A percentile compares a stretch with the other conserved stretches of the same genome.
Conservation (phyloP, 23 tunicate genomes). For the Corella eumyota region DNA sequence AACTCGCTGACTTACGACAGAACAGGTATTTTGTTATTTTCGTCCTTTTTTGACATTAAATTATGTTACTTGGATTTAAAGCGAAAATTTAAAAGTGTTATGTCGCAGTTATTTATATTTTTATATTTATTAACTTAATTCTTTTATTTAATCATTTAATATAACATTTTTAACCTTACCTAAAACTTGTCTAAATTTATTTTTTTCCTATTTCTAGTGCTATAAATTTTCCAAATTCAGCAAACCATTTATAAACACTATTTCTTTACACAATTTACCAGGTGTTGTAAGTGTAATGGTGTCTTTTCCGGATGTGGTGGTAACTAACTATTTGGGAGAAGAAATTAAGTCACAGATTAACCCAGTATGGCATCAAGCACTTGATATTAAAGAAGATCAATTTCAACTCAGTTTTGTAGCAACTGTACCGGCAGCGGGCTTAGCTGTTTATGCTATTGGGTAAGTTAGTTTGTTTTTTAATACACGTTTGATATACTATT, state of each 20-base stretch:
- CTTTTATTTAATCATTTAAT: too few relatives aligned
- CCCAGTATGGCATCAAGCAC: constrained; percentile 33
- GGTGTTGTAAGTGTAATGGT: constrained; percentile 50
- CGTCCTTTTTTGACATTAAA: too few relatives aligned
- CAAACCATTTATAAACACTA: too few relatives aligned
- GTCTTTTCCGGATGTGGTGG: constrained; percentile 36
- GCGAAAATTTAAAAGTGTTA: too few relatives aligned
- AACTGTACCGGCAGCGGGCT: constrained; percentile 63
- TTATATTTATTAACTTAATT: too few relatives aligned
- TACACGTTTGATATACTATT: neutral
- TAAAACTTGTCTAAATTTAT: too few relatives aligned
- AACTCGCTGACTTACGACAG: constrained; percentile 69
- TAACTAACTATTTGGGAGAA: constrained; percentile 15
- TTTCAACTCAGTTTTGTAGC: constrained; percentile 62
- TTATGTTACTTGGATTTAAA: too few relatives aligned
- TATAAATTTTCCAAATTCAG: too few relatives aligned
- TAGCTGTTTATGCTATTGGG: constrained; percentile 49
- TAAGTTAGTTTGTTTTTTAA: constrained; percentile 12
- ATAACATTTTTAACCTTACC: too few relatives aligned
- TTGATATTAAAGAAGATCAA: constrained; percentile 14
- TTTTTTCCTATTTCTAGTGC: too few relatives aligned
- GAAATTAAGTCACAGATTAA: constrained; percentile 46
- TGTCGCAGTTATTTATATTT: too few relatives aligned
- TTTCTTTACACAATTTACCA: too few relatives aligned
- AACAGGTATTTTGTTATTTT: constrained; percentile 48